phyloP scores from a whole-genome alignment of 2,888 invertebrate genomes.

The Autographa gamma region DNA sequence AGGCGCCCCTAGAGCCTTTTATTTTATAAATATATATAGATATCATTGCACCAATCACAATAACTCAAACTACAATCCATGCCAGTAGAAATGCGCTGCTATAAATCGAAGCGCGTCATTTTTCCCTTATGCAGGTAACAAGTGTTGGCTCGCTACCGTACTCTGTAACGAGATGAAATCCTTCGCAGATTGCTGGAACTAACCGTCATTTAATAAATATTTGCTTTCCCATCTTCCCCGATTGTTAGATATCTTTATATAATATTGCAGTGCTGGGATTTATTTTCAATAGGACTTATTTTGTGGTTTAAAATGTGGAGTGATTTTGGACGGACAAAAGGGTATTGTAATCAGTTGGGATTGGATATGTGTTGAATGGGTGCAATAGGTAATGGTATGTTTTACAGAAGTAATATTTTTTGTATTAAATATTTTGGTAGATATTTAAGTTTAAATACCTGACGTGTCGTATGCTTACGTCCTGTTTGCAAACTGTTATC shows the following conservation, averaged over 20 bases:
- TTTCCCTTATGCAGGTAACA: constrained; percentile 43
- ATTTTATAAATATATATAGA: too few species aligned
- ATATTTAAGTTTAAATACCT: too few species aligned
- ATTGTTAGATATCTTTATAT: constrained; percentile 2
- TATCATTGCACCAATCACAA: not conserved
- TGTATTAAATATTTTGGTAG: too few species aligned
- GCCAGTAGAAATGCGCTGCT: constrained; percentile 2
- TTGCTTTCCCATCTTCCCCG: constrained; percentile 29
- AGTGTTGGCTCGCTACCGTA: constrained; percentile 39
- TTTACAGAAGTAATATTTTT: too few species aligned
- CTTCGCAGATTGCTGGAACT: constrained; percentile 38
- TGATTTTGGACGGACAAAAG: not conserved
- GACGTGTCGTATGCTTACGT: too few species aligned
- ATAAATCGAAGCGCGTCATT: constrained; percentile 16
- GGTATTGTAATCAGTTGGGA: not conserved
- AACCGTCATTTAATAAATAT: constrained; percentile 50
- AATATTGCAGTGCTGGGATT: not conserved
- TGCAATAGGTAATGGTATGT: not conserved
- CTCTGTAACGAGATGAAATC: constrained; percentile 44
- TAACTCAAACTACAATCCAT: not conserved
- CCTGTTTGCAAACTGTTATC: too few species aligned
- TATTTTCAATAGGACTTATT: constrained; percentile 26
- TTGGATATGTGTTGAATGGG: not conserved
- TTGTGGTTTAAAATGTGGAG: not conserved
- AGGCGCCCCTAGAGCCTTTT: too few species aligned